Evolutionary conservation across 2,113 vertebrate species (phyloP), one percentile per base, ranked within the genome.

Genomic region (Corythaixoides concolor): DNA sequence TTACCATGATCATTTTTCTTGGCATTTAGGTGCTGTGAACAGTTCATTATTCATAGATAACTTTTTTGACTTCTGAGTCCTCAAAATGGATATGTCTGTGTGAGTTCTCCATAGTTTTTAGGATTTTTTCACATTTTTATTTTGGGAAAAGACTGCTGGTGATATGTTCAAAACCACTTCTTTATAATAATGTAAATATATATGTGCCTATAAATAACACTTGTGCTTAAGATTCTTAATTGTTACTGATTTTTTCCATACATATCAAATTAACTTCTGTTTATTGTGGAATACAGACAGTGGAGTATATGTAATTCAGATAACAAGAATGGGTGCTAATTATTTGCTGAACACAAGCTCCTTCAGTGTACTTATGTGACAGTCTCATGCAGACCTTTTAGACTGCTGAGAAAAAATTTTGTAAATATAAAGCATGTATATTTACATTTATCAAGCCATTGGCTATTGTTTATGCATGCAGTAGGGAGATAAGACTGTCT

Each of bases 381-480:
- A 82, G 72, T 22, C 39, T 26, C 20, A 1, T 50, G n/a, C 39
- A 80, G 70, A 45, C 64, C 35, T 74, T 92, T 85, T 39, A 85
- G 64, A 59, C 63, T 73, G 58, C 52, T 55, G 52, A 91, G 81
- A 92, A 90, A 10, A 73, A 86, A 89, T 91, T 82, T 89, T 87
- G 58, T 84, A 97, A 93, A 93, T 94, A 88, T 19, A 75, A 73
- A 90, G 39, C 69, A 67, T 16, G 62, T 94, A 55, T 95, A 94
- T 97, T 97, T 97, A 93, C 89, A 93, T 95, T 88, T 96, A 84
- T 89, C 1, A 2, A 96, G 90, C 95, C 90, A 92, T 52, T 98
- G 97, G 91, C 96, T 97, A 79, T 97, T 98, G 62, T 83, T 98
- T 97, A 93, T 97, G 87, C 88, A 93, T 97, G 94, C 94, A 94